Conservation (phyloP, 2,888 invertebrate genomes). For the Melolontha melolontha region DNA sequence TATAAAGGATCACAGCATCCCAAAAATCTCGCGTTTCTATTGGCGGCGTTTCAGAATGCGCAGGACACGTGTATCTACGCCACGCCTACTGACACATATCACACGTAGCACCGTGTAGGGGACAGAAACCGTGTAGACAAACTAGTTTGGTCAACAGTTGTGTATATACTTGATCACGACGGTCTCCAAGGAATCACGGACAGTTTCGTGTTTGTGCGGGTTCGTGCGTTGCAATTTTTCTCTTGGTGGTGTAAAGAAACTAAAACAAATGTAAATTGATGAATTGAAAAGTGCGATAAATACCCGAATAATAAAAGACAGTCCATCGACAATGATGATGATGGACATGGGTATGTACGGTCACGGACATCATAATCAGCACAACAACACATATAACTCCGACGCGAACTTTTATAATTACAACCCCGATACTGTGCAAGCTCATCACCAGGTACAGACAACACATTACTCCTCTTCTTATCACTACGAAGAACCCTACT, state of each 20-base stretch:
- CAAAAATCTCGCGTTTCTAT: conserved; percentile 52
- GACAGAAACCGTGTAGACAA: conserved; percentile 47
- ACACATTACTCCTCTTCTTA: conserved; percentile 63
- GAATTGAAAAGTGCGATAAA: conserved; percentile 25
- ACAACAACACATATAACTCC: conserved; percentile 60
- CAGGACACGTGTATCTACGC: conserved; percentile 56
- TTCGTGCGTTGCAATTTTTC: conserved; percentile 22
- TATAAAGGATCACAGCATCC: conserved; percentile 62
- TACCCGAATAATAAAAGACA: conserved; percentile 15
- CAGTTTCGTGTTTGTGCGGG: conserved; percentile 36
- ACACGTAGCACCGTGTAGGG: conserved; percentile 50
- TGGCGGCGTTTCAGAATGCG: conserved; percentile 57
- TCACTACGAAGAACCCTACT: conserved; percentile 63
- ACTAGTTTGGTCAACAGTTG: conserved; percentile 49
- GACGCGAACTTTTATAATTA: conserved; percentile 62
- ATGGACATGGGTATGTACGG: conserved; percentile 87
- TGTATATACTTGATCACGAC: conserved; percentile 46
- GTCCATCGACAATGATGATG: conserved; percentile 74
- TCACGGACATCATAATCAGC: conserved; percentile 70
- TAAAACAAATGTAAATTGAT: conserved; percentile 21
- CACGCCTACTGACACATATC: conserved; percentile 57
- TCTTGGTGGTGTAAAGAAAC: background rate
- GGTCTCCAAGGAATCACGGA: conserved; percentile 41
- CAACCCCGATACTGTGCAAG: conserved; percentile 54
- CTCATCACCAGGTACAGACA: conserved; percentile 60